phyloP scores from a whole-genome alignment of 2,797 vertebrate genomes.

The Liparis tanakae region DNA sequence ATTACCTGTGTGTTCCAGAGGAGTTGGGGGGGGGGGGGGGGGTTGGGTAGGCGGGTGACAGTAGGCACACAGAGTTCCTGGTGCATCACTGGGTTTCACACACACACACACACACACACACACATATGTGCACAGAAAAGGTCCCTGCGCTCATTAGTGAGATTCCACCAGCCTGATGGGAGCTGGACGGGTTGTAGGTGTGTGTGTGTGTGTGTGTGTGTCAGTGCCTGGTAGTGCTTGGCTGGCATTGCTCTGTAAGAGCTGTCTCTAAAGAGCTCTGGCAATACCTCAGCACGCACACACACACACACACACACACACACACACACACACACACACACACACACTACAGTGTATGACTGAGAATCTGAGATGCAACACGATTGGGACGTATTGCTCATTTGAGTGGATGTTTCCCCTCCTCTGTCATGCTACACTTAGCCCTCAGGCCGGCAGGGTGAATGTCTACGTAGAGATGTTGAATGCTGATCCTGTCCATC shows the following conservation, averaged over 20 bases:
- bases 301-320: slow-evolving; percentile 22
- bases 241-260: slow-evolving; percentile 56
- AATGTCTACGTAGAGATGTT: slow-evolving; percentile 16
- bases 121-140: slow-evolving; percentile 30
- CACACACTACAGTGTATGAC: slow-evolving; percentile 16
- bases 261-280: slow-evolving; percentile 65
- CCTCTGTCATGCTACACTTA: slow-evolving; percentile 38
- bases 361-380: slow-evolving; percentile 26
- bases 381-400: slow-evolving; percentile 48
- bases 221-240: slow-evolving; percentile 57
- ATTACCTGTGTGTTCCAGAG: slow-evolving; percentile 38
- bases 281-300: slow-evolving; percentile 46
- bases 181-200: slow-evolving; percentile 58
- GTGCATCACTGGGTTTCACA: slow-evolving; percentile 25
- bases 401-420: slow-evolving; percentile 50
- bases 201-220: slow-evolving; percentile 21
- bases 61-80: slow-evolving; percentile 26
- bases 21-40: slow-evolving; percentile 35
- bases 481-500: slow-evolving; percentile 14
- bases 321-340: slow-evolving; percentile 29
- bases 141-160: slow-evolving; percentile 75
- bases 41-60: slow-evolving; percentile 49
- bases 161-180: slow-evolving; percentile 62
- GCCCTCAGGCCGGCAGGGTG: slow-evolving; percentile 24
- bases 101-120: slow-evolving; percentile 7